These are phyloP conservation scores for Leptoclinus maculatus DNA, from an alignment of 2,797 vertebrate genomes.

Conservation along the genomic window DNA sequence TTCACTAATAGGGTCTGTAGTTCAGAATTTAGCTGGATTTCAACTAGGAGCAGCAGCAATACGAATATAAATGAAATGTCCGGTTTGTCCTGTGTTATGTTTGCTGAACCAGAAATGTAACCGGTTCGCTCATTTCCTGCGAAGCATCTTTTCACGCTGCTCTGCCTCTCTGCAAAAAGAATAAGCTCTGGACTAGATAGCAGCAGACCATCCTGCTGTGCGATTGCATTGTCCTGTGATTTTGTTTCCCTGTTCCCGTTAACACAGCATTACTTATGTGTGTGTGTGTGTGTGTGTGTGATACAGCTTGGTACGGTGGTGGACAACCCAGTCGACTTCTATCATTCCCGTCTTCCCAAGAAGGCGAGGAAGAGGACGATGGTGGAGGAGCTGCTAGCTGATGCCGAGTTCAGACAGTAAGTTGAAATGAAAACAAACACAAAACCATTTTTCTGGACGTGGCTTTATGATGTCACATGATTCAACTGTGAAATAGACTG, in stretches of 20 bases:
- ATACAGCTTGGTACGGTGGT: conserved; percentile 92
- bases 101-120: too few species aligned
- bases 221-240: background rate
- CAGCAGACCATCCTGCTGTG: background rate
- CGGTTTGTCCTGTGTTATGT: too few species aligned
- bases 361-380: conserved; percentile 95
- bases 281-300: background rate
- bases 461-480: background rate
- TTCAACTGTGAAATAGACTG: background rate
- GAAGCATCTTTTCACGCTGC: too few species aligned
- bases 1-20: too few species aligned
- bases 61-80: too few species aligned
- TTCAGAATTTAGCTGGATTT: too few species aligned
- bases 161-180: background rate
- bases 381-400: conserved; percentile 94
- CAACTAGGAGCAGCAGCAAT: too few species aligned
- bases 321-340: conserved; percentile 94
- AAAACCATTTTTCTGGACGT: background rate
- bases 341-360: conserved; percentile 94
- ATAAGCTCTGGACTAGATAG: background rate
- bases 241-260: background rate
- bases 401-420: conserved; percentile 96
- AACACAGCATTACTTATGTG: background rate
- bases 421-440: conserved; percentile 29
- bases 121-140: background rate